Conservation (phyloP, 2,888 invertebrate genomes). For the Meandrusa payeni region DNA sequence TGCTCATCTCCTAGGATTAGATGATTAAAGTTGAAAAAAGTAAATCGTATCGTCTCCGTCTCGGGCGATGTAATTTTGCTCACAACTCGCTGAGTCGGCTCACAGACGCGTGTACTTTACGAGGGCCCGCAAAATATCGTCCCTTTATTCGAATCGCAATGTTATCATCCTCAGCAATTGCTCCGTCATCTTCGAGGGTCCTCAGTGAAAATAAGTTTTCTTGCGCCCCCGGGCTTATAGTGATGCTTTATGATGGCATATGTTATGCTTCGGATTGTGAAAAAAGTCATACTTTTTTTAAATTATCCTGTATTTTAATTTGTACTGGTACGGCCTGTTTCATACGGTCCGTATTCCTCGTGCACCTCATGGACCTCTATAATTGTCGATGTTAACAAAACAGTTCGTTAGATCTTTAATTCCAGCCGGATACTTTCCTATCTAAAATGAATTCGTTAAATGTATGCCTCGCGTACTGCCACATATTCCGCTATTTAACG, state of each 20-base stretch:
- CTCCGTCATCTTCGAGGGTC: conserved; percentile 33
- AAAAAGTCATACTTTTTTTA: not conserved
- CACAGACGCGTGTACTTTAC: conserved; percentile 59
- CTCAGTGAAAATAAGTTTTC: conserved; percentile 39
- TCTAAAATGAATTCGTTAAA: too few relatives aligned
- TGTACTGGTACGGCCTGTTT: too few relatives aligned
- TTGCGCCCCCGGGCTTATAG: conserved; percentile 31
- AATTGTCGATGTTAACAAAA: too few relatives aligned
- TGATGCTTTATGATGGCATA: conserved; percentile 21
- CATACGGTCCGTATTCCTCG: too few relatives aligned
- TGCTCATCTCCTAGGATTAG: too few relatives aligned
- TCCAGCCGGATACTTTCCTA: too few relatives aligned
- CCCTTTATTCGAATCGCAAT: conserved; percentile 60
- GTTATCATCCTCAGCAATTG: conserved; percentile 49
- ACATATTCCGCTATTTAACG: too few relatives aligned
- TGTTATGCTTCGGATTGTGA: conserved; percentile 8
- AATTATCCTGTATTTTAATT: too few relatives aligned
- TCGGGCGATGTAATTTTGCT: conserved; percentile 27
- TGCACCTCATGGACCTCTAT: too few relatives aligned
- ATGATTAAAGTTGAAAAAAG: too few relatives aligned
- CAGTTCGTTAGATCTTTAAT: too few relatives aligned
- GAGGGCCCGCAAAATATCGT: conserved; percentile 51
- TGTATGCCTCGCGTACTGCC: too few relatives aligned
- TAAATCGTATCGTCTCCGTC: conserved; percentile 29
- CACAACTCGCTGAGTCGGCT: conserved; percentile 47